A percentile compares a stretch with the other conserved stretches of the same genome.
phyloP scores from a whole-genome alignment of 2,888 invertebrate species.

The Neoascia interrupta region DNA sequence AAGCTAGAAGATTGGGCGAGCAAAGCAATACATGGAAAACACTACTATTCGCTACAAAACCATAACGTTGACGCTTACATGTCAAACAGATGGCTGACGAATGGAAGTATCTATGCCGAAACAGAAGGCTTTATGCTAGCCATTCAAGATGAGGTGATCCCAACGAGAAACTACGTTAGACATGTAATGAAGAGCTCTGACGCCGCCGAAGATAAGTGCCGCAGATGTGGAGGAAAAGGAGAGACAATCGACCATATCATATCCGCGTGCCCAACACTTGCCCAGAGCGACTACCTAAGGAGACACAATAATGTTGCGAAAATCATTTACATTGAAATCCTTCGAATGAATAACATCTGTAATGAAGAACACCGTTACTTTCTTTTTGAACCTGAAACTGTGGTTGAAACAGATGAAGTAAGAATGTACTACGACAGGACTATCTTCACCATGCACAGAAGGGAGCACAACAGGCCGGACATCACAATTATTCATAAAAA shows the following conservation, averaged over 20 bases:
- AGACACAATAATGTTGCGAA: background rate
- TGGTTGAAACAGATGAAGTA: background rate
- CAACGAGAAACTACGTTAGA: conserved; percentile 8
- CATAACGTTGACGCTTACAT: background rate
- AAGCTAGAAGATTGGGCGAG: background rate
- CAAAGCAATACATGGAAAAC: conserved; percentile 7
- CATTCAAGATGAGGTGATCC: conserved; percentile 8
- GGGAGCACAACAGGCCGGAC: conserved; percentile 17
- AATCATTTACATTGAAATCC: background rate
- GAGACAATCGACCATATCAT: conserved; percentile 40
- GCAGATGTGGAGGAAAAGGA: conserved; percentile 1
- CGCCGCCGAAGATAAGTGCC: background rate
- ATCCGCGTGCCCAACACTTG: background rate
- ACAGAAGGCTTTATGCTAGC: background rate
- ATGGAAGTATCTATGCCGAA: background rate
- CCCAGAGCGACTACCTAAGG: background rate
- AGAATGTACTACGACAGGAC: conserved; percentile 14
- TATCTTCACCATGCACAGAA: conserved; percentile 13
- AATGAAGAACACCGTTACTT: no score
- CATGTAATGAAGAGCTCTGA: conserved; percentile 2
- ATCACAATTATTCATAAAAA: conserved; percentile 27
- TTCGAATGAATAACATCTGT: no score
- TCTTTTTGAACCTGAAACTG: no score
- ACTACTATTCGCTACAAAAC: background rate
- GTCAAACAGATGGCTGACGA: conserved; percentile 8